Percentiles rank a stretch among this genome's conserved stretches.
Evolutionary conservation across 2,888 invertebrate species (phyloP).

Genomic region (Malacosoma neustria): DNA sequence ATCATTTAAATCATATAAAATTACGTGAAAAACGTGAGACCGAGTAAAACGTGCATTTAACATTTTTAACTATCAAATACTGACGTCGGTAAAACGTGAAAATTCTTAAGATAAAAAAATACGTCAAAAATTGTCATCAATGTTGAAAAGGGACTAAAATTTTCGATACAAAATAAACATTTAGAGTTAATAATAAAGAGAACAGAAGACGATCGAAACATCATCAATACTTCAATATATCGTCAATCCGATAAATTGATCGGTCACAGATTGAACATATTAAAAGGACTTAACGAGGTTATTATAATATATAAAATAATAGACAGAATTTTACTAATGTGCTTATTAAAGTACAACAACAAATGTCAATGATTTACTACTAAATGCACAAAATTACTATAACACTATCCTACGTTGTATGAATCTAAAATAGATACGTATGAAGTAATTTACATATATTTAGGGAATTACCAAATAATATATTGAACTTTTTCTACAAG

Average conservation of each 20-base stretch:
- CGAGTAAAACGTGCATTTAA: conserved; percentile 12
- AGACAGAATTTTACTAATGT: too few species aligned
- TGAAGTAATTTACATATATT: conserved; percentile 35
- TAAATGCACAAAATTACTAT: conserved; percentile 27
- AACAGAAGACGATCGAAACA: background rate
- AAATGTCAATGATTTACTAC: conserved; percentile 9
- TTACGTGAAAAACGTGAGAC: conserved; percentile 15
- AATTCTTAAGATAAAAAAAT: background rate
- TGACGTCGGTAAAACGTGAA: conserved; percentile 38
- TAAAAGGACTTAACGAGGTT: too few species aligned
- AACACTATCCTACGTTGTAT: conserved; percentile 12
- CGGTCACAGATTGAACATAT: too few species aligned
- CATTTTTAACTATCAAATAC: conserved; percentile 33
- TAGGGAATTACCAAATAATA: background rate
- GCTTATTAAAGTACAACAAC: background rate
- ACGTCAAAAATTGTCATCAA: background rate
- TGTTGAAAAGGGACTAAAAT: too few species aligned
- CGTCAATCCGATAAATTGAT: background rate
- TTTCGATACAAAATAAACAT: too few species aligned
- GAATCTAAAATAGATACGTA: conserved; percentile 21
- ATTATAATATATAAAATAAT: too few species aligned
- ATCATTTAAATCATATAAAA: conserved; percentile 33
- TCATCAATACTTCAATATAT: background rate
- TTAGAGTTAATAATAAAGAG: too few species aligned
- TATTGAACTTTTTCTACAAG: background rate